Evolutionary conservation across 2,797 vertebrate species (phyloP).

Genomic region (Odontamblyopus rebecca): DNA sequence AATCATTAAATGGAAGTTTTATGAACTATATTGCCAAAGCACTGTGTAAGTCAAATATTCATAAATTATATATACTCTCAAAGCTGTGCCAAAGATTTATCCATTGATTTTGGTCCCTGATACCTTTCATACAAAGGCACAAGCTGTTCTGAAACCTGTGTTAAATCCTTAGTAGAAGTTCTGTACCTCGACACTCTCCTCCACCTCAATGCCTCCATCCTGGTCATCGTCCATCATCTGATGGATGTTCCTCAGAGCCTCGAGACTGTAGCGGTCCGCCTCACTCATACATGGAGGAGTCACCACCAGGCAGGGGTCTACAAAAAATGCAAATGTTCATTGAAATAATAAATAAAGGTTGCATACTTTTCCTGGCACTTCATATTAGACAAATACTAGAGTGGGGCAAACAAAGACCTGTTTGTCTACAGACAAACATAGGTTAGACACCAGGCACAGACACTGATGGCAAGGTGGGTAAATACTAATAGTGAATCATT

Average conservation of each 20-base stretch:
- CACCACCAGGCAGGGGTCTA: conserved; percentile 87
- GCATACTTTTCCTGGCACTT: not conserved
- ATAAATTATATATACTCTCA: no score
- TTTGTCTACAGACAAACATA: not conserved
- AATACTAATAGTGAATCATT: not conserved
- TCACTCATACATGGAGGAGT: conserved; percentile 90
- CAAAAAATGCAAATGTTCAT: not conserved
- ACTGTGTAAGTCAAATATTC: no score
- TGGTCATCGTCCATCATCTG: conserved; percentile 82
- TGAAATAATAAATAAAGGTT: not conserved
- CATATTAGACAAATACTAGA: not conserved
- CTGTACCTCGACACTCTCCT: conserved; percentile 81
- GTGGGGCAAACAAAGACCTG: not conserved
- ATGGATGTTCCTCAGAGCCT: conserved; percentile 93
- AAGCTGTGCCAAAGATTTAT: not conserved
- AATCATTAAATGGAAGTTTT: not conserved
- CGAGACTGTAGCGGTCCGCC: conserved; percentile 90
- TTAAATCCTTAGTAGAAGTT: not conserved
- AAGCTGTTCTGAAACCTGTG: conserved; percentile 16
- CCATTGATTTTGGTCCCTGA: not conserved
- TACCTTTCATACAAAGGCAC: not conserved
- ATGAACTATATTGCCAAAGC: no score
- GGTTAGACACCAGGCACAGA: not conserved
- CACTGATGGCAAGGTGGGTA: no score
- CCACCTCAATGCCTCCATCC: conserved; percentile 81